Evolutionary conservation across 2,113 vertebrate genomes (phyloP).

Genomic region (Pelusios castaneus): DNA sequence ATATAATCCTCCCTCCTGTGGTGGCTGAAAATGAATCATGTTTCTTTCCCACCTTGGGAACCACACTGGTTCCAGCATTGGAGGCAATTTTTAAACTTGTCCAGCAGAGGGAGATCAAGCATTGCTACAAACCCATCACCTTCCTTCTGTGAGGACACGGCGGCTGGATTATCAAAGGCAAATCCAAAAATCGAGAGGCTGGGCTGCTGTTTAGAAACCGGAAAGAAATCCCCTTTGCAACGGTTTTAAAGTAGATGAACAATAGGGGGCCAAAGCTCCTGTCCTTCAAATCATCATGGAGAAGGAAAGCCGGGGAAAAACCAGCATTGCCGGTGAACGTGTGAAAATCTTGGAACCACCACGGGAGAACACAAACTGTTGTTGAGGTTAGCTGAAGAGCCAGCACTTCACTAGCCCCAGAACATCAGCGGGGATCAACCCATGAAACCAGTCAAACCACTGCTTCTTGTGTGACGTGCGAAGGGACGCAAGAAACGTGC

Average conservation of each 20-base stretch:
- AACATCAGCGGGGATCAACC: not conserved
- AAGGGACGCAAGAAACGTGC: not conserved
- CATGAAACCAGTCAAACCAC: not conserved
- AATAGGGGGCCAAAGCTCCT: not conserved
- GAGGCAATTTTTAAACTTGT: not conserved
- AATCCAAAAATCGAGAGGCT: not conserved
- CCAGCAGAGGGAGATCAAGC: fast-evolving
- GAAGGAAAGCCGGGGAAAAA: constrained; percentile 2
- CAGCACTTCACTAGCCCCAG: not conserved
- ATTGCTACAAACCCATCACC: not conserved
- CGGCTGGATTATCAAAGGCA: not conserved
- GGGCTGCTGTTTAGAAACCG: not conserved
- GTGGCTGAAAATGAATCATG: not conserved
- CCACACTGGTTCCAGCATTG: fast-evolving
- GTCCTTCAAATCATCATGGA: not conserved
- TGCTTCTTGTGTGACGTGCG: constrained; percentile 10
- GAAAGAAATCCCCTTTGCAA: not conserved
- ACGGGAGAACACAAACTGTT: not conserved
- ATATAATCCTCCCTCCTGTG: not conserved
- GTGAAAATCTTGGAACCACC: not conserved
- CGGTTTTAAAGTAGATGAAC: not conserved
- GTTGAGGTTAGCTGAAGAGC: not conserved
- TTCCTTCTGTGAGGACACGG: not conserved
- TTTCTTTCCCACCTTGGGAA: not conserved
- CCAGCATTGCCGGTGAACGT: not conserved